A percentile compares a stretch with the other conserved stretches of the same genome.
These are phyloP conservation scores for Gymnogyps californianus DNA, from an alignment of 2,113 vertebrate species.

Conservation along the genomic window DNA sequence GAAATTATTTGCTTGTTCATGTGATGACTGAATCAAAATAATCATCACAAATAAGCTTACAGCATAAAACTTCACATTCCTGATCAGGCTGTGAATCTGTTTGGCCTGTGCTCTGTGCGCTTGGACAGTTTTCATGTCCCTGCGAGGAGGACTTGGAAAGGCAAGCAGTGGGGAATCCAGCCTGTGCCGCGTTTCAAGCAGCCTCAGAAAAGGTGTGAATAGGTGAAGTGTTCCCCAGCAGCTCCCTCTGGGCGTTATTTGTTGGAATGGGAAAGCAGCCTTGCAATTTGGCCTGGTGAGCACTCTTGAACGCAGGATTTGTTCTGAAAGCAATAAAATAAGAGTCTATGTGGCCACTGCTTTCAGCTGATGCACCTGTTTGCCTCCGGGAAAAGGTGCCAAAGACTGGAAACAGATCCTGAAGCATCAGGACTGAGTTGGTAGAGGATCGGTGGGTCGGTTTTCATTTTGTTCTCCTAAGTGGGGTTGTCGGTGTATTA, in stretches of 20 bases:
- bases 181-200: not conserved
- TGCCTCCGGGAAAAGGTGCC: not conserved
- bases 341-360: not conserved
- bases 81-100: not conserved
- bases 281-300: not conserved
- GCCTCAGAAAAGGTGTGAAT: not conserved
- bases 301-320: not conserved
- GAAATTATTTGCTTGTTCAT: not conserved
- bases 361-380: not conserved
- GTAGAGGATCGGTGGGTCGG: not conserved
- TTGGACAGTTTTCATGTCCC: not conserved
- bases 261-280: not conserved
- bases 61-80: not conserved
- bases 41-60: not conserved
- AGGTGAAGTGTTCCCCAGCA: not conserved
- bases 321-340: not conserved
- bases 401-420: not conserved
- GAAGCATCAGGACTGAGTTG: not conserved
- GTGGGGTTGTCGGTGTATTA: not conserved
- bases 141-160: not conserved
- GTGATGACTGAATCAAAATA: not conserved
- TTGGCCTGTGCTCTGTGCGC: not conserved
- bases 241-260: not conserved
- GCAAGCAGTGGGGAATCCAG: not conserved
- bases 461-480: not conserved